Evolutionary conservation across 2,888 invertebrate genomes (phyloP), one percentile per base, ranked within the genome.

Genomic region (Omphaloscelis lunosa): DNA sequence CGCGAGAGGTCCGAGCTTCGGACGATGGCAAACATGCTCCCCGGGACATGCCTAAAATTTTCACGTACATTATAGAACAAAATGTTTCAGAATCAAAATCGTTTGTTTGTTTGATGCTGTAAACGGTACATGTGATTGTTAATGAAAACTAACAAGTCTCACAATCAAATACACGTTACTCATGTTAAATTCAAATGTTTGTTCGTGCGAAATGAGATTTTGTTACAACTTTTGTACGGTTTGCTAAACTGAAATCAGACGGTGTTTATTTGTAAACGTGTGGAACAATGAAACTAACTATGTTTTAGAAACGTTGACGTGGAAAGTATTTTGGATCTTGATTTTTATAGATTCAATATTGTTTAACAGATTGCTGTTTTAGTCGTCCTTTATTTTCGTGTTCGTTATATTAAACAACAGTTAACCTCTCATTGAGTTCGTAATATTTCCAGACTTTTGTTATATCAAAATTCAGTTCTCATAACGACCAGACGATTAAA

Each of bases 1-100:
- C 95, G 94, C 93, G 94, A 94, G 91, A 95, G 95, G 96, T 95
- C 96, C 94, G 94, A 95, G 94, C 93, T 95, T 93, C 90, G 92
- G 91, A 90, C 92, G 90, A 85, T 86, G 86, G 88, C 91, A 92
- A 93, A 93, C 93, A 93, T 90, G 91, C 89, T 91, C 86, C 84
- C 89, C 89, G 90, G 91, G 92, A 93, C 93, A 93, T 93, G 93
- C 93, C 92, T 92, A 88, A 93, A 92, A 94, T 94, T 93, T 92
- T 88, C 83, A 87, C 90, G 88, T 86, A 87, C 90, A 90, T 93
- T 93, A 92, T 91, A 88, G 87, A 88, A 89, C 89, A 68, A 92
- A 91, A 91, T 91, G 92, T 93, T 92, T 90, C 89, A 89, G 91
- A 90, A 92, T 92, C 92, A 92, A 91, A 93, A 92, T 93, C 87